A percentile compares a stretch with the other conserved stretches of the same genome.
phyloP scores from a whole-genome alignment of 2,113 vertebrate genomes.

The Rhinolophus sinicus region DNA sequence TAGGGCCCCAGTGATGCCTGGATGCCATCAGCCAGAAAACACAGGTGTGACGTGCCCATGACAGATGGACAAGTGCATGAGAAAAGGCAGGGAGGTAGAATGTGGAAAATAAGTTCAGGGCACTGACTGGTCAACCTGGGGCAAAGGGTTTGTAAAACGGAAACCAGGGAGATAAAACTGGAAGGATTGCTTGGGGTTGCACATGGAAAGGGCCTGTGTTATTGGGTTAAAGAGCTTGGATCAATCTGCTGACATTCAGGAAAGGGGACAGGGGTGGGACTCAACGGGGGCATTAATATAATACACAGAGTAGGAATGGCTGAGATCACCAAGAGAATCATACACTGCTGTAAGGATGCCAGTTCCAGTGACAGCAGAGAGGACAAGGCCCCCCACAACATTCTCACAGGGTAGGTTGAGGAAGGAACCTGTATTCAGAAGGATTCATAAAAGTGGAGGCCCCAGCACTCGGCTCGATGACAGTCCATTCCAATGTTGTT shows the following conservation, averaged over 20 bases:
- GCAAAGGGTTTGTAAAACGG: not conserved
- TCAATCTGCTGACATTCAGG: not conserved
- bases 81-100: not conserved
- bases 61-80: not conserved
- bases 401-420: not conserved
- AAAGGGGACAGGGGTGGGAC: not conserved
- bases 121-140: not conserved
- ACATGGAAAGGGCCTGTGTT: not conserved
- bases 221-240: not conserved
- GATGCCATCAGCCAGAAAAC: not conserved
- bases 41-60: accelerated
- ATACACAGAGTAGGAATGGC: not conserved
- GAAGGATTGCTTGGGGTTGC: not conserved
- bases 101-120: not conserved
- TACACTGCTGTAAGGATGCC: not conserved
- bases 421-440: not conserved
- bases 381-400: accelerated
- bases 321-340: not conserved
- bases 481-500: not conserved
- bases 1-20: accelerated
- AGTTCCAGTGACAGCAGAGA: not conserved
- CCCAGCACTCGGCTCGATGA: accelerated
- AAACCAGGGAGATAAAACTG: not conserved
- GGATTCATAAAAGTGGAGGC: not conserved
- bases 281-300: accelerated